phyloP scores from a whole-genome alignment of 2,888 invertebrate genomes.

The Crepidodera aurea region DNA sequence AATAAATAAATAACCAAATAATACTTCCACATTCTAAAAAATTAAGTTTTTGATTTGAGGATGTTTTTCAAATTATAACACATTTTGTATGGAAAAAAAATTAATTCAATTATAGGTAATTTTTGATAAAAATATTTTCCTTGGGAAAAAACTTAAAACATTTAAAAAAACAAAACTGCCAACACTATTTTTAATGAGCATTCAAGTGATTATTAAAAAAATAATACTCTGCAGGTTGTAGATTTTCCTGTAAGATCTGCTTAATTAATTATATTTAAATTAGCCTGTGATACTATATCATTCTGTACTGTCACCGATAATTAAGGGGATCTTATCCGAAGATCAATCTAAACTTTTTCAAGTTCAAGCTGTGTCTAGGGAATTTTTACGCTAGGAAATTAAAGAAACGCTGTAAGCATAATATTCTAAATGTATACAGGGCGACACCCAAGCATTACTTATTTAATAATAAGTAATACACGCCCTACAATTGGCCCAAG shows the following conservation, averaged over 20 bases:
- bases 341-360: background rate
- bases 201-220: background rate
- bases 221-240: background rate
- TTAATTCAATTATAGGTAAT: too few species aligned
- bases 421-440: too few species aligned
- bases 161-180: background rate
- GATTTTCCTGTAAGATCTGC: slow-evolving; percentile 7
- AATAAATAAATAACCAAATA: too few species aligned
- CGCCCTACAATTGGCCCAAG: too few species aligned
- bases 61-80: too few species aligned
- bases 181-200: background rate
- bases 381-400: background rate
- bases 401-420: too few species aligned
- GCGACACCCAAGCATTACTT: too few species aligned
- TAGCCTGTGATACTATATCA: slow-evolving; percentile 11
- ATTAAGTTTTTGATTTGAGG: too few species aligned
- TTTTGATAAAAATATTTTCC: background rate
- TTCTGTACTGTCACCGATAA: background rate
- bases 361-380: background rate
- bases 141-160: background rate
- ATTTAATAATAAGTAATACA: too few species aligned
- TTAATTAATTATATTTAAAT: slow-evolving; percentile 2
- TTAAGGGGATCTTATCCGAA: slow-evolving; percentile 9
- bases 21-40: too few species aligned
- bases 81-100: too few species aligned